These are phyloP conservation scores for Hesperia comma DNA, from an alignment of 2,888 invertebrate species.

Conservation along the genomic window DNA sequence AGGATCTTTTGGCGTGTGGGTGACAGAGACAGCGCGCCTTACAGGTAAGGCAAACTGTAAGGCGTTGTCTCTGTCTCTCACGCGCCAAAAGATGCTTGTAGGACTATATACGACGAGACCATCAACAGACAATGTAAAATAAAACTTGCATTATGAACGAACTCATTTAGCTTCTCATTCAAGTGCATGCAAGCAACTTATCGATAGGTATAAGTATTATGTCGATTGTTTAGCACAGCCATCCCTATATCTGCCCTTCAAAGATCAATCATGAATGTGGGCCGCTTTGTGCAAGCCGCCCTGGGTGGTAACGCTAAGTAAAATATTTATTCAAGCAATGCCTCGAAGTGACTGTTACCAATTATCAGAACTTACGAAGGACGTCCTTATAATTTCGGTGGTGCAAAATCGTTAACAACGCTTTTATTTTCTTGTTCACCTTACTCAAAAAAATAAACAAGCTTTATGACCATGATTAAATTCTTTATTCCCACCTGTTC, in stretches of 20 bases:
- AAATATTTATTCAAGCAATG: conserved; percentile 78
- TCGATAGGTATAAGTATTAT: conserved; percentile 12
- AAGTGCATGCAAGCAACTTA: conserved; percentile 9
- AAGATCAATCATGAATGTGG: conserved; percentile 71
- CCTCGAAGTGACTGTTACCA: conserved; percentile 21
- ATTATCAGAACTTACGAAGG: not conserved
- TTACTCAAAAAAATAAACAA: no score
- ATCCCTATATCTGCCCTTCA: conserved; percentile 67
- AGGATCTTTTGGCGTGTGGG: no score
- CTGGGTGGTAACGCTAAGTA: conserved; percentile 75
- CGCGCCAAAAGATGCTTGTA: no score
- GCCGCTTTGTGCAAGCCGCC: conserved; percentile 65
- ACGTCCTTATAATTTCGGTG: conserved; percentile 4
- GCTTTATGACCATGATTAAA: no score
- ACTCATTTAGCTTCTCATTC: not conserved
- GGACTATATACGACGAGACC: no score
- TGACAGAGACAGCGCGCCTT: no score
- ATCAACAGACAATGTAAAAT: not conserved
- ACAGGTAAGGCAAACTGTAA: no score
- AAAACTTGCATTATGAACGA: not conserved
- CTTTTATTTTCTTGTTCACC: no score
- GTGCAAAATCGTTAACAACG: no score
- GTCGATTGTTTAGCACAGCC: conserved; percentile 11
- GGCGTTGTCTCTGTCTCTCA: no score
- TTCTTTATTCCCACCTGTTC: no score